Base-by-base conservation (phyloP, 2,113 vertebrate species). In the Tricholaema leucomelas region DNA sequence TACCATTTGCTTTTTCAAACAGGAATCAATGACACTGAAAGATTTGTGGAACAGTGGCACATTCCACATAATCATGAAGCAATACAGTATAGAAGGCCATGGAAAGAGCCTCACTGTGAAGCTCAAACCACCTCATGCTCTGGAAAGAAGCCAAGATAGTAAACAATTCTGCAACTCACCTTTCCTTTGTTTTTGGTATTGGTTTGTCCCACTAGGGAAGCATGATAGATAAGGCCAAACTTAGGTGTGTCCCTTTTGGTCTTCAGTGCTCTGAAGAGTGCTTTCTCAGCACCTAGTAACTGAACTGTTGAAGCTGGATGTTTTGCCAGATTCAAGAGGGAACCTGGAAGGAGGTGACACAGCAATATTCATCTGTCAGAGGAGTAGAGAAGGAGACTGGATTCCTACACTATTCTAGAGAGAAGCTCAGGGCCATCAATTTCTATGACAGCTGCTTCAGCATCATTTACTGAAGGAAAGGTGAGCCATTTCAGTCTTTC, bases 271-370 rank as follows among this genome's bases (percentile, higher is more conserved):
- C 99, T 98, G 85, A 99, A 99, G 13, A 99, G 98, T 38, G 99
- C 99, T 64, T 99, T 99, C 96, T 99, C 99, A 75, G 99, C 99
- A 40, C 99, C 99, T 24, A 99, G 97, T 91, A 99, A 98, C 97
- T 99, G 99, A 89, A 99, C 99, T 0, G 99, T 99, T 82, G 99
- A 99, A 58, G 99, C 99, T 3, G 99, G 99, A 82, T 99, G 99
- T 80, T 99, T 99, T 5, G 99, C 99, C 97, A 99, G 97, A 97
- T 99, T 99, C 96, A 99, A 94, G 58, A 99, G 98, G 42, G 99
- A 99, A 55, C 99, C 99, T 99, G 81, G 3, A 56, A 90, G 44
- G 69, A 92, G 28, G 61, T 78, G 56, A 88, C 52, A 52, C 10
- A 75, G 31, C 40, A 63, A 65, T 1, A 84, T 28, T 4, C 19